These are phyloP conservation scores for Halcyon badia DNA, from an alignment of 2,797 vertebrate genomes.

Conservation along the genomic window DNA sequence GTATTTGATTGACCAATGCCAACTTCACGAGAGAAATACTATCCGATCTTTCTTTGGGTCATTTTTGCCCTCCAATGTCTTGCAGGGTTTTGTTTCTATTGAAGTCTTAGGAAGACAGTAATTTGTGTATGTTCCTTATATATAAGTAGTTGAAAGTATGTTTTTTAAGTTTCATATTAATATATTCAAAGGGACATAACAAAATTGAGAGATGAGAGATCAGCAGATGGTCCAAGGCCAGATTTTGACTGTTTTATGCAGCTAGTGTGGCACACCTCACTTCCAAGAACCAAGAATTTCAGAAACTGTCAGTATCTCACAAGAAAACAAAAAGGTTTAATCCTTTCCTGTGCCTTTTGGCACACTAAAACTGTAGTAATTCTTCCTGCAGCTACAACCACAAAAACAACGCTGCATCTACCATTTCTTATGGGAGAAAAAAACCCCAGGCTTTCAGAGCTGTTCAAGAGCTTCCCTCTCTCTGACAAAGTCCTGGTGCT, in stretches of 20 bases:
- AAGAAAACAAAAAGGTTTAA: neutral
- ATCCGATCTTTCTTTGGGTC: neutral
- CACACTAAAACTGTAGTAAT: neutral
- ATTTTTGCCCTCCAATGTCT: neutral
- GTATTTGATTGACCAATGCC: neutral
- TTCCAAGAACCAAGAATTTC: neutral
- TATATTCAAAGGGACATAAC: neutral
- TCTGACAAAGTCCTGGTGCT: neutral
- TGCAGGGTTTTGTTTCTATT: neutral
- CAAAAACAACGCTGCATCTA: slow-evolving; percentile 30
- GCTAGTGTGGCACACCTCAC: neutral
- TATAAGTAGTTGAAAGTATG: neutral
- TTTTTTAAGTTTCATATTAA: neutral
- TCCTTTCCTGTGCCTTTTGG: slow-evolving; percentile 28
- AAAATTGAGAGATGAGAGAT: neutral
- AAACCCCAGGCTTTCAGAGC: neutral
- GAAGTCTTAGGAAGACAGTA: neutral
- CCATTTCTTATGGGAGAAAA: neutral
- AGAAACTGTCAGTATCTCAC: neutral
- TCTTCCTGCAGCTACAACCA: slow-evolving; percentile 17
- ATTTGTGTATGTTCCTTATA: neutral
- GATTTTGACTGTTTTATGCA: neutral
- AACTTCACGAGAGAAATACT: neutral
- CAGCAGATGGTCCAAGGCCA: neutral
- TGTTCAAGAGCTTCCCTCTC: slow-evolving; percentile 1